These are phyloP conservation scores for Temnothorax unifasciatus DNA, from an alignment of 2,888 invertebrate species.

Conservation along the genomic window DNA sequence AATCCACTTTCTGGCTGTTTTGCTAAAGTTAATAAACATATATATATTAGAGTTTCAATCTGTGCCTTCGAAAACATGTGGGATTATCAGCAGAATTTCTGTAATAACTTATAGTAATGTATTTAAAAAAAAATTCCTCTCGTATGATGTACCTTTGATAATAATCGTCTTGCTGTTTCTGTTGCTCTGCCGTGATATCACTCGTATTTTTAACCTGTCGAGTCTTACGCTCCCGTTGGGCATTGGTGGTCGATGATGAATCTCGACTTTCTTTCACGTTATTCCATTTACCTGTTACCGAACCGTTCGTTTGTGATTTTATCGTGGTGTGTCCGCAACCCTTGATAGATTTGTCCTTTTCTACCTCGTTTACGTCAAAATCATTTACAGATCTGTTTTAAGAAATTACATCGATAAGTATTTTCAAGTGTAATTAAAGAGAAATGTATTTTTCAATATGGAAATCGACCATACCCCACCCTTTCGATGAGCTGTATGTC, in stretches of 20 bases:
- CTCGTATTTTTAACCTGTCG: constrained; percentile 84
- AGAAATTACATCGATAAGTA: constrained; percentile 20
- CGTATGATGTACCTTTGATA: constrained; percentile 84
- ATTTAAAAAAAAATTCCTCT: not conserved
- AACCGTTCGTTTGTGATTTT: constrained; percentile 85
- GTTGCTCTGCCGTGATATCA: constrained; percentile 84
- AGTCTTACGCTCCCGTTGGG: constrained; percentile 85
- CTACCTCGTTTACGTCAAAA: constrained; percentile 86
- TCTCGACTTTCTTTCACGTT: constrained; percentile 85
- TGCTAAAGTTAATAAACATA: no score
- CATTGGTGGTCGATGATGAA: constrained; percentile 80
- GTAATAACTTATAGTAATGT: not conserved
- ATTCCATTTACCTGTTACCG: constrained; percentile 83
- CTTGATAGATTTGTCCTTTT: constrained; percentile 86
- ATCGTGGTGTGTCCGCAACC: constrained; percentile 81
- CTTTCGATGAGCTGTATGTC: constrained; percentile 87
- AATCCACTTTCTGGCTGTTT: no score
- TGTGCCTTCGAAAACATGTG: not conserved
- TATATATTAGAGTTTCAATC: constrained; percentile 15
- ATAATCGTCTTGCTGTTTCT: constrained; percentile 87
- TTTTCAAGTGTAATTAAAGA: not conserved
- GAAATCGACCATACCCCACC: constrained; percentile 81
- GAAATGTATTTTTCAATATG: not conserved
- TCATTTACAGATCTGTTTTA: constrained; percentile 86
- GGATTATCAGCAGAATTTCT: constrained; percentile 36